A percentile compares a stretch with the other conserved stretches of the same genome.
Evolutionary conservation across 1,140 invertebrate species (phyloP).

Genomic region (Drosophila sp.): DNA sequence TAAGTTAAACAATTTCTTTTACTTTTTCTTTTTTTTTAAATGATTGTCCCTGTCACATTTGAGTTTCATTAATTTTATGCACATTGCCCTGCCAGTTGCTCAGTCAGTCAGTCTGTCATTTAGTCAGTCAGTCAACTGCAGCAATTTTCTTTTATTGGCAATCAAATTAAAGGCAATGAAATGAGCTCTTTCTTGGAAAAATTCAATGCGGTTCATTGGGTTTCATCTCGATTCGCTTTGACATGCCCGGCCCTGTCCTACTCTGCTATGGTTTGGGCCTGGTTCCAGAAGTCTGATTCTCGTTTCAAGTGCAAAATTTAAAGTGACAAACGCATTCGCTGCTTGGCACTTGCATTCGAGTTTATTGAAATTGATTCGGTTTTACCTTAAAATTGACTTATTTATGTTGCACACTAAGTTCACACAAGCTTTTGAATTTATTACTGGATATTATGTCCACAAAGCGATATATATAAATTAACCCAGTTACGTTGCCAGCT

Average conservation of each 20-base stretch:
- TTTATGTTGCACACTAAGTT: slow-evolving; percentile 17
- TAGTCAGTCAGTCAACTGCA: slow-evolving; percentile 20
- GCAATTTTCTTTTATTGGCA: slow-evolving; percentile 25
- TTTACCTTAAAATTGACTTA: slow-evolving; percentile 16
- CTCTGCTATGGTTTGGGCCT: not conserved
- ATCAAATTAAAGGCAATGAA: slow-evolving; percentile 16
- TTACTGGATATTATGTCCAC: slow-evolving; percentile 40
- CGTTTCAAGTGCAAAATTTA: not conserved
- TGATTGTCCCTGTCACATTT: slow-evolving; percentile 40
- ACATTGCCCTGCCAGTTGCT: slow-evolving; percentile 29
- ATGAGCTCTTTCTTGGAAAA: slow-evolving; percentile 7
- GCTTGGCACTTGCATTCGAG: not conserved
- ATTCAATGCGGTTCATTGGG: slow-evolving; percentile 19
- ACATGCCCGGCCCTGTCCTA: not conserved
- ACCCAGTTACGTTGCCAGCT: slow-evolving; percentile 59
- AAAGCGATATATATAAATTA: slow-evolving; percentile 59
- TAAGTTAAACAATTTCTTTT: not conserved
- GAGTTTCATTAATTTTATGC: slow-evolving; percentile 64
- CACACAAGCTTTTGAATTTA: slow-evolving; percentile 29
- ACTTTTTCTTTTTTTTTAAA: slow-evolving; percentile 12
- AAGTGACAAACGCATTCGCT: slow-evolving; percentile 15
- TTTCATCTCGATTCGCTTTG: not conserved
- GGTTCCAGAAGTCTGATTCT: not conserved
- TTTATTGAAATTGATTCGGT: slow-evolving; percentile 11
- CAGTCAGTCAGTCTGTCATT: slow-evolving; percentile 23